Evolutionary conservation across 2,113 vertebrate species (phyloP).

Genomic region (Prunella himalayana): DNA sequence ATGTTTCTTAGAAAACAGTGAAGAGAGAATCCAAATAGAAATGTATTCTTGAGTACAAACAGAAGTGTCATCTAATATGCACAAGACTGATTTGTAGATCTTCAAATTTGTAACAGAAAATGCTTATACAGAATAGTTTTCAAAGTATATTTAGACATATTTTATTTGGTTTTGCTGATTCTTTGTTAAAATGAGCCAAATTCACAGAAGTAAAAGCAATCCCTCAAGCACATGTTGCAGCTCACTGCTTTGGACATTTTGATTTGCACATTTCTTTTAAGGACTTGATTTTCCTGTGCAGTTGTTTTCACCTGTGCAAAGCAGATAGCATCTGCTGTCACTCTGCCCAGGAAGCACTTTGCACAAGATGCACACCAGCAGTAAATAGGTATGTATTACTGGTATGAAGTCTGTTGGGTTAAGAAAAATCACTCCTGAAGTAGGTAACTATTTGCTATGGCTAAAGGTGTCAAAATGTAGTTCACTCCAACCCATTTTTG

Average conservation of each 20-base stretch:
- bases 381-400: neutral
- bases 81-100: neutral
- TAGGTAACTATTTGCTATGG: neutral
- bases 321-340: neutral
- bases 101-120: neutral
- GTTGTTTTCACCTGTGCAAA: neutral
- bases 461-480: neutral
- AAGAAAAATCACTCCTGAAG: neutral
- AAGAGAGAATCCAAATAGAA: neutral
- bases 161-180: neutral
- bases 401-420: neutral
- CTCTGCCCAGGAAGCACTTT: neutral
- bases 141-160: neutral
- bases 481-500: fast-evolving
- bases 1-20: neutral
- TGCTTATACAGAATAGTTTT: neutral
- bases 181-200: neutral
- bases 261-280: neutral
- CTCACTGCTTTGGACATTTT: neutral
- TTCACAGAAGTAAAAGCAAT: neutral
- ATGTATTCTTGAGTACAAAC: neutral
- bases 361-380: neutral
- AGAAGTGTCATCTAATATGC: neutral
- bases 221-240: neutral
- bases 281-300: neutral